Percentiles rank a stretch among this genome's conserved stretches.
These are phyloP conservation scores for Oxyscelio sp. DNA, from an alignment of 2,888 invertebrate genomes.

Conservation along the genomic window DNA sequence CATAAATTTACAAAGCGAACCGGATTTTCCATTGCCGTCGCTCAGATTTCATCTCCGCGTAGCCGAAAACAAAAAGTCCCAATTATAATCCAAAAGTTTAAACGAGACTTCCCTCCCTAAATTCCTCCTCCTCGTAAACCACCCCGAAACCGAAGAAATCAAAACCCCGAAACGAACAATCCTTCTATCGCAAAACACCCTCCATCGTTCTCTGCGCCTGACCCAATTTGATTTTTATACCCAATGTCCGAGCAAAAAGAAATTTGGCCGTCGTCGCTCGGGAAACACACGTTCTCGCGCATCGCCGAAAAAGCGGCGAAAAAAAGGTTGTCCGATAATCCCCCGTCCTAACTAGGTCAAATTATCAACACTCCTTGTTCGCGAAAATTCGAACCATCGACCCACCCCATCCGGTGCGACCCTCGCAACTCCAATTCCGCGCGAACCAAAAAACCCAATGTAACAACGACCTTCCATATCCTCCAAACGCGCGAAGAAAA, in stretches of 20 bases:
- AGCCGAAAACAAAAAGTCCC: no score
- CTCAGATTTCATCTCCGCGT: no score
- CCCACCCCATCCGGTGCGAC: slow-evolving; percentile 12
- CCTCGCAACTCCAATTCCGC: slow-evolving; percentile 35
- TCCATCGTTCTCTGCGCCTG: no score
- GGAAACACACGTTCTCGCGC: neutral
- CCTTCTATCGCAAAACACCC: no score
- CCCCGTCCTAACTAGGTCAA: slow-evolving; percentile 40
- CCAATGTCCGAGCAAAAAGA: slow-evolving; percentile 22
- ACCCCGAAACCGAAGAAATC: no score
- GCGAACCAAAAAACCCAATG: slow-evolving; percentile 31
- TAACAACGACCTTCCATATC: slow-evolving; percentile 35
- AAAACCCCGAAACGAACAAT: no score
- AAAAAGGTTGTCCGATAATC: slow-evolving; percentile 22
- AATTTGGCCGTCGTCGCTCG: neutral
- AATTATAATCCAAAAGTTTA: no score
- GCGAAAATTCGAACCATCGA: slow-evolving; percentile 45
- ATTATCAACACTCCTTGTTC: slow-evolving; percentile 39
- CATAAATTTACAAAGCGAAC: no score
- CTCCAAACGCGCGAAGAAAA: neutral
- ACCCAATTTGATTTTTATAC: no score
- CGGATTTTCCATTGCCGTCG: no score
- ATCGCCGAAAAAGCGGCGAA: slow-evolving; percentile 19
- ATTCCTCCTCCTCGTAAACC: no score
- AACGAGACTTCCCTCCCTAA: no score